phyloP scores from a whole-genome alignment of 2,797 vertebrate species.

The Sebastiscus albofasciatus region DNA sequence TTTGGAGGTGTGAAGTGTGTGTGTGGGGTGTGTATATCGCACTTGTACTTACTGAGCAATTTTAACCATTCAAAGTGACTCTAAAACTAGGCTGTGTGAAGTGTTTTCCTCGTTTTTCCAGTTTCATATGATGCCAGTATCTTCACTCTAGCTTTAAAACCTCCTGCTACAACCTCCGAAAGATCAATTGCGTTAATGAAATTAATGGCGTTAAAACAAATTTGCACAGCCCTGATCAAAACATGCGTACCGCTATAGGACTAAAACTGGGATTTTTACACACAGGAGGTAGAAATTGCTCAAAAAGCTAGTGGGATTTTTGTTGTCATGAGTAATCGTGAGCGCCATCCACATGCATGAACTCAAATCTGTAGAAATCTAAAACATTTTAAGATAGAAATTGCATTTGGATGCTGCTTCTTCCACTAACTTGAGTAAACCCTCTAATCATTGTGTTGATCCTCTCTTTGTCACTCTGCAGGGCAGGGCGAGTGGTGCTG shows the following conservation, averaged over 20 bases:
- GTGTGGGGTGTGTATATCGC: background rate
- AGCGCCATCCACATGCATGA: background rate
- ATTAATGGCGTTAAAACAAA: too few species aligned
- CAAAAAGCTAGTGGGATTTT: accelerated
- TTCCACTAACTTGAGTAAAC: background rate
- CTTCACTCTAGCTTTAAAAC: too few species aligned
- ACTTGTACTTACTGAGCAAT: background rate
- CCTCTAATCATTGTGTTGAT: slow-evolving; percentile 27
- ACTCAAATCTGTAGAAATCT: background rate
- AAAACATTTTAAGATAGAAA: background rate
- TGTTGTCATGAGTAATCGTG: background rate
- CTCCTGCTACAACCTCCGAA: too few species aligned
- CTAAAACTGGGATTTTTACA: background rate
- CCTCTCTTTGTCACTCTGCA: slow-evolving; percentile 46
- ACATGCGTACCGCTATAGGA: background rate
- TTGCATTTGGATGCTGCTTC: background rate
- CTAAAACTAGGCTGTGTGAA: accelerated
- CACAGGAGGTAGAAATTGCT: background rate
- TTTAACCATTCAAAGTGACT: background rate
- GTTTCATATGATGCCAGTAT: too few species aligned
- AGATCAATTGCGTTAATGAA: too few species aligned
- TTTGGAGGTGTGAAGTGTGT: background rate
- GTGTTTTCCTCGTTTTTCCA: background rate
- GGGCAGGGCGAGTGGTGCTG: slow-evolving; percentile 58
- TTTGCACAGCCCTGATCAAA: background rate